Evolutionary conservation across 1,140 invertebrate genomes (phyloP).

Genomic region (Ctenoplectra terminalis): DNA sequence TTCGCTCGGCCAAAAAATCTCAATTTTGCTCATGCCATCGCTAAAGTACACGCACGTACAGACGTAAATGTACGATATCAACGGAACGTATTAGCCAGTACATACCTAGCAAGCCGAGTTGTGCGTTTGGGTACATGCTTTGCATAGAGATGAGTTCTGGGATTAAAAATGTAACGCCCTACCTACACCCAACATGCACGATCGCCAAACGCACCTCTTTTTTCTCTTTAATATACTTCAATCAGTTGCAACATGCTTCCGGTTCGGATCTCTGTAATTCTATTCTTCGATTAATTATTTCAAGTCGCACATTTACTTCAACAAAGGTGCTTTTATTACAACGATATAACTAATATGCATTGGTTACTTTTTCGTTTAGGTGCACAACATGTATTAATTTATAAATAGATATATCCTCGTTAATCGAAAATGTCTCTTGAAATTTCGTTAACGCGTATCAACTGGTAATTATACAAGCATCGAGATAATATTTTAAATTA

Average conservation of each 20-base stretch:
- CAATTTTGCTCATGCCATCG: background rate
- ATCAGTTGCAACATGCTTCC: too few relatives aligned
- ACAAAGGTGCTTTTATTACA: too few relatives aligned
- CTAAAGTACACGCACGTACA: background rate
- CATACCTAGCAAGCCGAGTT: conserved; percentile 32
- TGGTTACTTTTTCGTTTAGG: background rate
- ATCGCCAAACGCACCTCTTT: conserved; percentile 11
- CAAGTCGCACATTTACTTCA: too few relatives aligned
- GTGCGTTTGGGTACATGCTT: conserved; percentile 40
- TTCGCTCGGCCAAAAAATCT: too few relatives aligned
- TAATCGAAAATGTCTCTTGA: too few relatives aligned
- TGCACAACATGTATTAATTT: background rate
- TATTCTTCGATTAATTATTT: too few relatives aligned
- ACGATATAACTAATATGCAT: too few relatives aligned
- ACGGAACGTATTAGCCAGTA: conserved; percentile 51
- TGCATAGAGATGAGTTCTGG: conserved; percentile 65
- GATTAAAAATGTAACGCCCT: conserved; percentile 65
- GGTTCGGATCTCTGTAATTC: too few relatives aligned
- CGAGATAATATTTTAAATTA: background rate
- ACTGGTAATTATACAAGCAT: background rate
- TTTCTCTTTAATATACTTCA: conserved; percentile 54
- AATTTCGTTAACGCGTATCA: background rate
- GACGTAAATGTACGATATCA: conserved; percentile 29
- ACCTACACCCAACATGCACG: conserved; percentile 6
- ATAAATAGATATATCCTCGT: background rate